Conservation (phyloP, 2,113 vertebrate genomes). For the Dolichotis patagonum region DNA sequence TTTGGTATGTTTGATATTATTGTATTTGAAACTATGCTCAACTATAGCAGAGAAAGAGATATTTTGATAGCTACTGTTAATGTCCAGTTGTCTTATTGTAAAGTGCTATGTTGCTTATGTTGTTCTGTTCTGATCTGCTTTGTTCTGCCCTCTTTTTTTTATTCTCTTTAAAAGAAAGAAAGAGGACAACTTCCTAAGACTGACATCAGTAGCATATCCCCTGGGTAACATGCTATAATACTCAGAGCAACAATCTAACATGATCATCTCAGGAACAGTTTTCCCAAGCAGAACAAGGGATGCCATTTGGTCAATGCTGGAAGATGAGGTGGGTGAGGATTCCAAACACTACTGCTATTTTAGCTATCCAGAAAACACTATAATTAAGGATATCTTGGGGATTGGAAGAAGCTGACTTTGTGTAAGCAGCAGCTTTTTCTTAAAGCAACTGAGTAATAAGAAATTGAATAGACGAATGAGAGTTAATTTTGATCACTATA, state of each 20-base stretch:
- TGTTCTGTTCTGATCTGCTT: no score
- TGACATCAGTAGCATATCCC: background rate
- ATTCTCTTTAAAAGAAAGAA: no score
- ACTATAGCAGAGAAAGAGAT: no score
- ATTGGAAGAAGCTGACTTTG: background rate
- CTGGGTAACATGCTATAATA: background rate
- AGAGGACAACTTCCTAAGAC: background rate
- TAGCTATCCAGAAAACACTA: background rate
- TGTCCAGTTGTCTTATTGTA: no score
- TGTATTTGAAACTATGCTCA: no score
- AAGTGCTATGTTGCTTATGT: no score
- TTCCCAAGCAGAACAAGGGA: background rate
- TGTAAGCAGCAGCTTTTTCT: background rate
- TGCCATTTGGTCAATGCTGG: background rate
- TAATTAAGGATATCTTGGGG: constrained; percentile 31
- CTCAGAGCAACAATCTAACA: background rate
- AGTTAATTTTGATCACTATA: background rate
- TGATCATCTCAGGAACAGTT: background rate
- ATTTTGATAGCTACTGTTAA: no score
- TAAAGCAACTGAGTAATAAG: background rate
- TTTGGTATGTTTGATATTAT: no score
- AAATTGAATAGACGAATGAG: background rate
- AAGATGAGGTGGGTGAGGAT: background rate
- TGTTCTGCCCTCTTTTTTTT: no score
- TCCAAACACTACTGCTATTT: constrained; percentile 23